Conservation (phyloP, 2,797 vertebrate genomes). For the Enteromius viviparus region DNA sequence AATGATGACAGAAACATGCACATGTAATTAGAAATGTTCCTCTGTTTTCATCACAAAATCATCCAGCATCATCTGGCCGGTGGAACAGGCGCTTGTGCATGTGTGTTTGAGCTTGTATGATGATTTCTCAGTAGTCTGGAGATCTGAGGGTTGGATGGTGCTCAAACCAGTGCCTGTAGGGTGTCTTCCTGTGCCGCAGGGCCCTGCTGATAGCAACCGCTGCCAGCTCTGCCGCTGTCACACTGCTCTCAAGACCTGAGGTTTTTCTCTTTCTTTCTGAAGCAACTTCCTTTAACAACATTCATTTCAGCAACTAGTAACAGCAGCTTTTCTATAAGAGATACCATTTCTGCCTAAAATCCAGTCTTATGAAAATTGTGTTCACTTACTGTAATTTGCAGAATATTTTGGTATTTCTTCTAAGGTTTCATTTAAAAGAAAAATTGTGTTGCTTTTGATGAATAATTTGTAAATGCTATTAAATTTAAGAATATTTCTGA, state of each 20-base stretch:
- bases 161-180: constrained; percentile 53
- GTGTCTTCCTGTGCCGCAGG: constrained; percentile 45
- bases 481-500: background rate
- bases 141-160: constrained; percentile 63
- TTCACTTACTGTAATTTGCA: background rate
- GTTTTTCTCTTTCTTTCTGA: constrained; percentile 61
- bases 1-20: constrained; percentile 64
- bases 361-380: background rate
- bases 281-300: constrained; percentile 34
- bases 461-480: background rate
- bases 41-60: constrained; percentile 40
- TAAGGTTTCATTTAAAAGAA: background rate
- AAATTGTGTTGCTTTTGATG: background rate
- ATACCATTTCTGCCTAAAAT: background rate
- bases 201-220: constrained; percentile 43
- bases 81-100: constrained; percentile 21
- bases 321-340: background rate
- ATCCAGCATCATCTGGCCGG: constrained; percentile 17
- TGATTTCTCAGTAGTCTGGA: constrained; percentile 62
- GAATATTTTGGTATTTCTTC: background rate
- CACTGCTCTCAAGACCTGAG: constrained; percentile 53
- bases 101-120: constrained; percentile 39
- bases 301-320: background rate
- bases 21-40: constrained; percentile 44
- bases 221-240: constrained; percentile 52